Evolutionary conservation across 2,797 vertebrate genomes (phyloP), one percentile per base, ranked within the genome.

Genomic region (Lithobates sylvaticus): DNA sequence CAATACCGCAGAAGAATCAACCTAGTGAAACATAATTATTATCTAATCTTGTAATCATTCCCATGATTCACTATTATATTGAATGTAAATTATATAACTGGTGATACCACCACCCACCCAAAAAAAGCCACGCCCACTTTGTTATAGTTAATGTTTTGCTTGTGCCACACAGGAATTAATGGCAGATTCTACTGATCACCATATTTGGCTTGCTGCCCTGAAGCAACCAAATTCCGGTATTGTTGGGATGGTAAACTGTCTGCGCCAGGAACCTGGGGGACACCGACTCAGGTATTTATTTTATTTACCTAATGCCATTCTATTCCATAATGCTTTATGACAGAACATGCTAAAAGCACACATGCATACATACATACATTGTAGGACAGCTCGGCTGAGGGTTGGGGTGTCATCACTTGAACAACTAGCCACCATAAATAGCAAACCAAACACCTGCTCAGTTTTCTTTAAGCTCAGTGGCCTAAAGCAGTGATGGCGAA

Each of bases 181-280:
- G 89, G 93, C 94, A 0, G 92, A 95, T 21, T 3, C 91, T 2
- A 95, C 94, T 0, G 94, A 97, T 42, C 84, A 75, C 42, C 93
- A 95, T 0, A 90, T 99, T 85, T 99, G 97, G 97, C 90, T 99
- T 86, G 97, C 92, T 0, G 96, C 97, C 3, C 89, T 91, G 50
- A 90, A 64, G 44, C 93, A 93, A 78, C 79, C 90, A 3, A 95
- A 96, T 90, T 97, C 96, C 0, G 98, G 98, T 29, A 90, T 99
- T 84, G 93, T 99, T 79, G 98, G 98, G 80, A 93, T 99, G 97
- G 97, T 99, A 86, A 99, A 97, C 93, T 99, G 98, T 90, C 95
- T 99, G 23, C 96, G 96, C n/a, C 96, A 96, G 88, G 98, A 99
- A 90, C 95, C 96, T 0, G 96, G 96, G 0, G 97, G 98, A n/a